Evolutionary conservation across 2,113 vertebrate genomes (phyloP), one percentile per base, ranked within the genome.

Genomic region (Myotis yumanensis): DNA sequence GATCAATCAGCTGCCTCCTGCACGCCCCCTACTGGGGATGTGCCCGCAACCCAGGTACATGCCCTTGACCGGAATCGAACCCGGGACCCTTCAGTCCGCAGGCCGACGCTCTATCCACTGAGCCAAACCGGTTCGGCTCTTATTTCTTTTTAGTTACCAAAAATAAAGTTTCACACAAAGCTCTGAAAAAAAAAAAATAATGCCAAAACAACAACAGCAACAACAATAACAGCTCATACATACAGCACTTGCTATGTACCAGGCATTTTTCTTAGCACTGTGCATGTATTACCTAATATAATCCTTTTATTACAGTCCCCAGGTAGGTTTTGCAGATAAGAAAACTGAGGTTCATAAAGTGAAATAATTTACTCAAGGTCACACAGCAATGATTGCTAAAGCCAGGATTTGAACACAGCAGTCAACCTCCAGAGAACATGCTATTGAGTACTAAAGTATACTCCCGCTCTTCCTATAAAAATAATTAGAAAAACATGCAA

Each of bases 151-250:
- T 43, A 86, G 59, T 86, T 30, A 76, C 81, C 5, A 59, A 75
- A 90, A 81, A 73, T 93, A 48, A 68, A 93, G 11, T 82, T 93
- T 40, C 32, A 57, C 71, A 69, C 6, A 59, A 90, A 93, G 22
- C 12, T 82, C 15, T 59, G n/a, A 86, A 92, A 73, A 48, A 51
- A 90, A 73, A 85, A 72, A n/a, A n/a, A n/a, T n/a, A n/a, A n/a
- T n/a, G n/a, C n/a, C 46, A 46, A 73, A 86, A 89, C 11, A n/a
- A 11, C 4, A 59, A 28, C 7, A 75, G 43, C 11, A 12, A 37
- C 40, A 40, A 40, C 14, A 48, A 8, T 59, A n/a, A 32, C 14
- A 86, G 73, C 43, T 88, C 2, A 75, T 68, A 69, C 22, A 59
- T 3, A 10, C 20, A 59, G 51, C 22, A 35, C 16, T 89, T 35